A percentile compares a stretch with the other conserved stretches of the same genome.
These are phyloP conservation scores for Parnassius apollo DNA, from an alignment of 2,888 invertebrate species.

Conservation along the genomic window DNA sequence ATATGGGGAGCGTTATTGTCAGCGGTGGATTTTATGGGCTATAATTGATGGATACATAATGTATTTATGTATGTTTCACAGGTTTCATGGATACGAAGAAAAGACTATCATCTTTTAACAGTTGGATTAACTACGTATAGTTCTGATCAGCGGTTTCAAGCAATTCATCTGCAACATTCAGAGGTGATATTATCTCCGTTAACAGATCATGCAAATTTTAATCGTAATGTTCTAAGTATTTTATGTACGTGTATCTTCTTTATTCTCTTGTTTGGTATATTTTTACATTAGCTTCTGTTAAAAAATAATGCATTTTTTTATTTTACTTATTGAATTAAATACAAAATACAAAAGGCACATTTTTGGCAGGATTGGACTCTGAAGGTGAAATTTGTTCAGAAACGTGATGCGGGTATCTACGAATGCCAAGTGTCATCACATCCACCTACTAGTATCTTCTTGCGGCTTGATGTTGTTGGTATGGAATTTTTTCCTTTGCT, in stretches of 20 bases:
- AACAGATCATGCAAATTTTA: too few species aligned
- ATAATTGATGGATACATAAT: neutral
- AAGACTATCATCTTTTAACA: conserved; percentile 92
- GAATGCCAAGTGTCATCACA: conserved; percentile 96
- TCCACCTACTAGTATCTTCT: conserved; percentile 93
- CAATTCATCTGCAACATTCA: conserved; percentile 91
- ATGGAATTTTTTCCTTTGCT: conserved; percentile 63
- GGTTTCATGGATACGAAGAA: conserved; percentile 93
- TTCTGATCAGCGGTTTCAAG: conserved; percentile 93
- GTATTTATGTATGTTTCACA: conserved; percentile 50
- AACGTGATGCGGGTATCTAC: conserved; percentile 91
- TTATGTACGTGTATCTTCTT: too few species aligned
- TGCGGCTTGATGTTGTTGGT: conserved; percentile 93
- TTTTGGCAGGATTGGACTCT: conserved; percentile 91
- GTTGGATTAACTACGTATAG: conserved; percentile 94
- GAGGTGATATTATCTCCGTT: conserved; percentile 71
- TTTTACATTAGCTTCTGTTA: too few species aligned
- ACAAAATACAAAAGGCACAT: conserved; percentile 1
- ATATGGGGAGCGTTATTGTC: too few species aligned
- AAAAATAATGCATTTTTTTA: too few species aligned
- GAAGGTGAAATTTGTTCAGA: conserved; percentile 93
- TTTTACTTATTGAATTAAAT: too few species aligned
- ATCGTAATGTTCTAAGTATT: too few species aligned
- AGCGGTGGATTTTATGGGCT: neutral
- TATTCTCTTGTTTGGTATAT: too few species aligned